phyloP scores from a whole-genome alignment of 2,888 invertebrate genomes.

The Chaetogeoica ovagalla region DNA sequence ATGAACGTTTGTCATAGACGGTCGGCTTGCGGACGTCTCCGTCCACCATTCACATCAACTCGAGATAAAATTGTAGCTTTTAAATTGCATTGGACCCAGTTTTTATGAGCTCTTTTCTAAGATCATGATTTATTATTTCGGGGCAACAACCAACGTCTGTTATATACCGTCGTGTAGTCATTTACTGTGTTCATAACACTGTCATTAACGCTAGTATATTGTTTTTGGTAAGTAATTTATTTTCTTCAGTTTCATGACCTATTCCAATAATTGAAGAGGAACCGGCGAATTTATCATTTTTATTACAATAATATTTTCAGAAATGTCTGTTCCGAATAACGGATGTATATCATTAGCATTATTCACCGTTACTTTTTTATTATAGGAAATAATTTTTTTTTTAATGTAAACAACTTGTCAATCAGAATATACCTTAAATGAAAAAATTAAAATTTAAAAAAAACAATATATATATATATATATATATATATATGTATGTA shows the following conservation, averaged over 20 bases:
- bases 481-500: too few species aligned
- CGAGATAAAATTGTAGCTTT: constrained; percentile 21
- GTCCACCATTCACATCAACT: constrained; percentile 8
- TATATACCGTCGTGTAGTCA: background rate
- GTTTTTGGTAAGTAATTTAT: constrained; percentile 13
- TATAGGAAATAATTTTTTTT: background rate
- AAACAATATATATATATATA: too few species aligned
- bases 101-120: constrained; percentile 15
- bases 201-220: background rate
- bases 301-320: background rate
- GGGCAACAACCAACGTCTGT: constrained; percentile 20
- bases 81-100: background rate
- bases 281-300: background rate
- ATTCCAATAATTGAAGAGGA: constrained; percentile 1
- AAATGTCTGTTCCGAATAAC: background rate
- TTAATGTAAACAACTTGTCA: too few species aligned
- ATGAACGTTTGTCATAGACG: constrained; percentile 12
- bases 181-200: constrained; percentile 12
- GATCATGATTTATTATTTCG: constrained; percentile 17
- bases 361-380: background rate
- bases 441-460: too few species aligned
- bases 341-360: background rate
- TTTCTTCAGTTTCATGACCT: constrained; percentile 8
- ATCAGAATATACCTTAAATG: too few species aligned
- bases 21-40: constrained; percentile 17